phyloP scores from a whole-genome alignment of 92 coral and sea anemone genomes.

The Palythoa caribaeorum region DNA sequence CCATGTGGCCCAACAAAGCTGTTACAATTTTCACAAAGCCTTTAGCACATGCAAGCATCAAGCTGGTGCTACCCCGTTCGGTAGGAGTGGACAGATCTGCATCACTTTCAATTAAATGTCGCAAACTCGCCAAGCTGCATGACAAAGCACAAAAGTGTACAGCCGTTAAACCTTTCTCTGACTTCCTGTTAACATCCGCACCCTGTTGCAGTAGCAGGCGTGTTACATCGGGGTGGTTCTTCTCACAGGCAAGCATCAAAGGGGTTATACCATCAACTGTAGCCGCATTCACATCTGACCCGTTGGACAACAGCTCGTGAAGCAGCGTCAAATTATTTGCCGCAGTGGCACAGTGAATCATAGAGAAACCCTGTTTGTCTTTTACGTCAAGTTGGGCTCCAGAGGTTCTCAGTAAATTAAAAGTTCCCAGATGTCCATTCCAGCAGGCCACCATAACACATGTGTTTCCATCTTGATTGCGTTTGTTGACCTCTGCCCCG shows the following conservation, averaged over 20 bases:
- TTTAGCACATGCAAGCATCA: constrained; percentile 88
- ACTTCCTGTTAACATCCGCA: constrained; percentile 69
- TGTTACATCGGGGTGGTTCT: constrained; percentile 82
- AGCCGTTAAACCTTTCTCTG: constrained; percentile 81
- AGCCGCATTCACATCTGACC: constrained; percentile 70
- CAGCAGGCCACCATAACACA: constrained; percentile 90
- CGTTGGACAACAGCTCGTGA: constrained; percentile 69
- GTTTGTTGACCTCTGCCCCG: constrained; percentile 79
- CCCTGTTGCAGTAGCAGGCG: constrained; percentile 72
- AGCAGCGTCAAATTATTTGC: constrained; percentile 78
- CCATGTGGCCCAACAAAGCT: constrained; percentile 69
- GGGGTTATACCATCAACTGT: constrained; percentile 84
- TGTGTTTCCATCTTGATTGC: constrained; percentile 87
- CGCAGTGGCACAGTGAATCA: constrained; percentile 85
- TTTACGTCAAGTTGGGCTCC: constrained; percentile 77
- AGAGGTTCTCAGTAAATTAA: constrained; percentile 68
- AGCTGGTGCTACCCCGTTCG: constrained; percentile 79
- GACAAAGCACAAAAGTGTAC: constrained; percentile 85
- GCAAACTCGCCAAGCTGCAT: constrained; percentile 74
- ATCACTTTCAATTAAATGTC: constrained; percentile 74
- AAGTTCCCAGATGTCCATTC: constrained; percentile 86
- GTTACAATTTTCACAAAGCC: constrained; percentile 78
- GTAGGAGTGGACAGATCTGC: constrained; percentile 76
- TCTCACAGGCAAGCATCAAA: constrained; percentile 83
- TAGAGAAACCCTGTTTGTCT: constrained; percentile 81